Evolutionary conservation across 2,888 invertebrate genomes (phyloP).

Genomic region (Portevinia maculata): DNA sequence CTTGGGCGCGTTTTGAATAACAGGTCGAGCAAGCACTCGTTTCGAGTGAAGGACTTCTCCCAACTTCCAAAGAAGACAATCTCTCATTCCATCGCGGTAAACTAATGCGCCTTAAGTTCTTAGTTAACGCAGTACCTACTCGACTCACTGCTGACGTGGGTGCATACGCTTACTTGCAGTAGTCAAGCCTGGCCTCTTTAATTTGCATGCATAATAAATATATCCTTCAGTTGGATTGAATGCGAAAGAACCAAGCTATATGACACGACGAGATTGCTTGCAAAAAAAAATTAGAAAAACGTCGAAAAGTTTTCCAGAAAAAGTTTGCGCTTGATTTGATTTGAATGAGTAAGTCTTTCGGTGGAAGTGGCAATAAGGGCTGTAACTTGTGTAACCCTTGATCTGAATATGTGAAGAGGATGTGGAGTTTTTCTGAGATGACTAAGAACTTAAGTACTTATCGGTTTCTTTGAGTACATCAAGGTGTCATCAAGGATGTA

Average conservation of each 20-base stretch:
- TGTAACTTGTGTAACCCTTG: conserved; percentile 64
- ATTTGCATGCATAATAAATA: conserved; percentile 74
- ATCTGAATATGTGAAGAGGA: conserved; percentile 58
- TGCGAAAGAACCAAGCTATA: conserved; percentile 49
- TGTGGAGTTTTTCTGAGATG: conserved; percentile 30
- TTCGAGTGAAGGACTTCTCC: conserved; percentile 40
- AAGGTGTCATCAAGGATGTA: conserved; percentile 60
- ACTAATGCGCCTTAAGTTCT: conserved; percentile 72
- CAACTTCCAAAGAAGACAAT: conserved; percentile 23
- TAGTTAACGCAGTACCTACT: conserved; percentile 71
- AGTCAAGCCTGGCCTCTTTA: conserved; percentile 74
- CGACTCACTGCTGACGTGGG: conserved; percentile 51
- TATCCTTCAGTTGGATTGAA: conserved; percentile 70
- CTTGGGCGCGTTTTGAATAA: conserved; percentile 53
- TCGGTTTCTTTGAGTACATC: conserved; percentile 56
- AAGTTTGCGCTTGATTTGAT: conserved; percentile 72
- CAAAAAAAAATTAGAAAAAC: conserved; percentile 19
- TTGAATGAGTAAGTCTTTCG: conserved; percentile 67
- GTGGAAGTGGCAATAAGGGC: conserved; percentile 64
- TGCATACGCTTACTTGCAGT: conserved; percentile 71
- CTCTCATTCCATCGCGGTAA: conserved; percentile 43
- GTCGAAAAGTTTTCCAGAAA: conserved; percentile 61
- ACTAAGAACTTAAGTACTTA: conserved; percentile 48
- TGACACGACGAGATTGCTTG: conserved; percentile 44
- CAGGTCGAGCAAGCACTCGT: conserved; percentile 65